Base-by-base conservation (phyloP, 2,797 vertebrate genomes). In the Chelmon rostratus region DNA sequence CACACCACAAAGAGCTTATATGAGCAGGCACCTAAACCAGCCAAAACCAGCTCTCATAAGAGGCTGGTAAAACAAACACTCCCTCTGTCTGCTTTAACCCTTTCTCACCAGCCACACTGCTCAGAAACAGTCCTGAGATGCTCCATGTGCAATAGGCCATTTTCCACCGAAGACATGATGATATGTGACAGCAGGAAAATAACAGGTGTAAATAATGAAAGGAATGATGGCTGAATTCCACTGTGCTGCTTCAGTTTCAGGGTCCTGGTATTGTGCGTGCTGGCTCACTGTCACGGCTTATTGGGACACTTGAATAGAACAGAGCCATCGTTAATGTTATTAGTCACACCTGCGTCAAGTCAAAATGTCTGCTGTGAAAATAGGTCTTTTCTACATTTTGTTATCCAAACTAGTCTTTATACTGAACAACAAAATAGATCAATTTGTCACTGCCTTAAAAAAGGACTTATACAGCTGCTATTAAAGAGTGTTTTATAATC, bases 1-100 rank as follows among this genome's bases (percentile, higher is more conserved):
- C 76, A 78, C 70, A 76, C 73, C 82, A 88, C 88, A 89, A 87
- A 90, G 82, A 81, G 82, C 86, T 88, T 88, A 85, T 79, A 83
- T 68, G 78, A 83, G 79, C 82, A 59, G 83, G 66, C 61, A 76
- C 79, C 76, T 78, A 23, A 0, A 78, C 88, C 81, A 56, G 90
- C 89, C 88, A 85, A 81, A 85, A 85, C 72, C 85, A 76, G 89
- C 80, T 87, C 78, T 82, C 73, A 57, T 79, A 81, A 81, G 73
- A 78, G 69, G 75, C 15, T 62, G 46, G 47, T 74, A 68, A 88
- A 90, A 90, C 88, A 91, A 91, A 85, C 78, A 62, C 21, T 64
- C 46, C 50, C 57, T 91, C 57, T 90, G 80, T 89, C 74, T 50
- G 46, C 6, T 63, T 64, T 62, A 42, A 80, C 46, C 63, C 33